These are phyloP conservation scores for Epizoanthus illoricatus DNA, from an alignment of 92 coral and sea anemone genomes.

Conservation along the genomic window DNA sequence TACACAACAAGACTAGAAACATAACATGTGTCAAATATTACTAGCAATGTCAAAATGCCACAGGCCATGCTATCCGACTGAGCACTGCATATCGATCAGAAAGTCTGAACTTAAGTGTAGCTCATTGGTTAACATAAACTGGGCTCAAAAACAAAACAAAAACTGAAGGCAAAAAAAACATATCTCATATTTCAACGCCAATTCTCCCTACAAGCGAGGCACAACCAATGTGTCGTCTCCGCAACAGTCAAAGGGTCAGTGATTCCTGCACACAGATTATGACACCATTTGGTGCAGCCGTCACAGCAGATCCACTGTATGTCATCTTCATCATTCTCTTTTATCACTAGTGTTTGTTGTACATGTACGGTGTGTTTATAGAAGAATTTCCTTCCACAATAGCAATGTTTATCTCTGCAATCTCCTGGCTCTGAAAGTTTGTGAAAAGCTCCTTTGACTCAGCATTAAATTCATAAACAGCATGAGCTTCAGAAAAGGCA, in stretches of 20 bases:
- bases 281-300: conserved; percentile 48
- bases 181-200: conserved; percentile 28
- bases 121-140: conserved; percentile 10
- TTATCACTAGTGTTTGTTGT: no score
- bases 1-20: conserved; percentile 24
- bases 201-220: conserved; percentile 38
- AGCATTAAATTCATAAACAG: no score
- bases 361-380: no score
- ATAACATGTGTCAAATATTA: conserved; percentile 25
- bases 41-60: conserved; percentile 28
- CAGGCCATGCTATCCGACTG: conserved; percentile 34
- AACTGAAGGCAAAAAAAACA: conserved; percentile 14
- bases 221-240: conserved; percentile 41
- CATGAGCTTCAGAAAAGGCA: no score
- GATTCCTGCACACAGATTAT: conserved; percentile 38
- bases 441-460: background rate
- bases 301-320: conserved; percentile 46
- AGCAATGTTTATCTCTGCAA: no score
- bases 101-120: conserved; percentile 5
- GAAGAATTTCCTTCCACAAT: no score
- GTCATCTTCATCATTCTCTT: conserved; percentile 24
- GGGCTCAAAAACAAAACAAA: background rate
- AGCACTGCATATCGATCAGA: conserved; percentile 28
- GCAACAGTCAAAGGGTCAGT: conserved; percentile 17
- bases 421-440: no score